phyloP scores from a whole-genome alignment of 30 jellyfish, hydroid and myxozoan genomes.

The Haliclystus octoradiatus region DNA sequence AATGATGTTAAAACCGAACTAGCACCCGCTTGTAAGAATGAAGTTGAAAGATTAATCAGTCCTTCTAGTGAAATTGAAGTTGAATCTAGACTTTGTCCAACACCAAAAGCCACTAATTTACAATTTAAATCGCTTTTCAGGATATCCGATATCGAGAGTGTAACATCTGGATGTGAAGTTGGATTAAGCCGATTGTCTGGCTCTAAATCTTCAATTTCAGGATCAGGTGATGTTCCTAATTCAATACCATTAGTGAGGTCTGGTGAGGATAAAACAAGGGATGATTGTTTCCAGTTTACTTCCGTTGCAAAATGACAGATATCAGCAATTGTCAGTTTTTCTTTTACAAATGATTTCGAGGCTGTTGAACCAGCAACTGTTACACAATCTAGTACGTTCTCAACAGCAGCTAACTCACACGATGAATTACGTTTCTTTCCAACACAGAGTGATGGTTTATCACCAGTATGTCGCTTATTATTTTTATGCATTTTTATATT shows the following conservation, averaged over 20 bases:
- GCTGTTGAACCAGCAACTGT: constrained; percentile 24
- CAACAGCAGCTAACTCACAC: constrained; percentile 13
- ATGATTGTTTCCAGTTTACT: constrained; percentile 63
- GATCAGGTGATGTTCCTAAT: constrained; percentile 44
- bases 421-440: constrained; percentile 6
- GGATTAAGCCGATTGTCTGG: constrained; percentile 43
- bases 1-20: constrained; percentile 65
- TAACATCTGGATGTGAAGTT: constrained; percentile 45
- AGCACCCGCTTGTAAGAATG: constrained; percentile 79
- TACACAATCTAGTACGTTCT: constrained; percentile 12
- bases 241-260: constrained; percentile 48
- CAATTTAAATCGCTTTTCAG: constrained; percentile 34
- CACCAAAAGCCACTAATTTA: constrained; percentile 56
- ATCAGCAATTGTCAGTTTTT: constrained; percentile 38
- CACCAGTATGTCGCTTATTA: background rate
- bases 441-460: constrained; percentile 16
- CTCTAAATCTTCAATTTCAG: constrained; percentile 51
- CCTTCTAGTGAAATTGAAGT: constrained; percentile 50
- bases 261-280: constrained; percentile 54
- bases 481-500: background rate
- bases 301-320: constrained; percentile 72
- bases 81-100: constrained; percentile 31
- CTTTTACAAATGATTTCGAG: constrained; percentile 37
- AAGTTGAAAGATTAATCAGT: constrained; percentile 32
- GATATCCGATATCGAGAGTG: constrained; percentile 44